A percentile compares a stretch with the other conserved stretches of the same genome.
These are phyloP conservation scores for Lamellibrachia luymesi DNA, from an alignment of 1,140 invertebrate species.

Conservation along the genomic window DNA sequence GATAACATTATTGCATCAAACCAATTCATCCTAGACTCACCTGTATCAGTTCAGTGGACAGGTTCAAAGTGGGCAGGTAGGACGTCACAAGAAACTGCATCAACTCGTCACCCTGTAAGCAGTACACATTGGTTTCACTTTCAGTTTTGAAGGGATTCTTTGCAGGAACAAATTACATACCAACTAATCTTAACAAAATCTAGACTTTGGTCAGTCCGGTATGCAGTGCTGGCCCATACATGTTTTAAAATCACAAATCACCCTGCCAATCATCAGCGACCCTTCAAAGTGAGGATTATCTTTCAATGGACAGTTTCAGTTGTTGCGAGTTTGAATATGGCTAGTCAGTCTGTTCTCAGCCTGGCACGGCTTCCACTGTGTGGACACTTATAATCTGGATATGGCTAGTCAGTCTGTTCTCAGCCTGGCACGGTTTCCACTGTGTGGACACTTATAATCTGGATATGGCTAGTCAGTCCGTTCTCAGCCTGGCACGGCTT, in stretches of 20 bases:
- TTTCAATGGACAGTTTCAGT: too few species aligned
- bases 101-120: slow-evolving; percentile 13
- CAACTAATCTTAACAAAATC: neutral
- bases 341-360: too few species aligned
- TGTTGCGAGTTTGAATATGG: too few species aligned
- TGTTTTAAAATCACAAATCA: neutral
- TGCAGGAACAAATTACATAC: neutral
- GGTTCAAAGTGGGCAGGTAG: slow-evolving; percentile 17
- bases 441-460: neutral
- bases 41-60: slow-evolving; percentile 3
- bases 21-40: neutral
- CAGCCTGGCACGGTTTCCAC: neutral
- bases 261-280: too few species aligned
- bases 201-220: neutral
- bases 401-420: too few species aligned
- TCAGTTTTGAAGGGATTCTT: neutral
- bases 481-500: neutral
- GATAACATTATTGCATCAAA: neutral
- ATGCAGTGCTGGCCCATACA: neutral
- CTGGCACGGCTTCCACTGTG: neutral
- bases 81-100: neutral
- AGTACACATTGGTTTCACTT: neutral
- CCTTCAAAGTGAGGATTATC: too few species aligned
- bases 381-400: neutral
- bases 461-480: too few species aligned